Conservation (phyloP, 2,797 vertebrate genomes). For the Rhabdophis nuchalis region DNA sequence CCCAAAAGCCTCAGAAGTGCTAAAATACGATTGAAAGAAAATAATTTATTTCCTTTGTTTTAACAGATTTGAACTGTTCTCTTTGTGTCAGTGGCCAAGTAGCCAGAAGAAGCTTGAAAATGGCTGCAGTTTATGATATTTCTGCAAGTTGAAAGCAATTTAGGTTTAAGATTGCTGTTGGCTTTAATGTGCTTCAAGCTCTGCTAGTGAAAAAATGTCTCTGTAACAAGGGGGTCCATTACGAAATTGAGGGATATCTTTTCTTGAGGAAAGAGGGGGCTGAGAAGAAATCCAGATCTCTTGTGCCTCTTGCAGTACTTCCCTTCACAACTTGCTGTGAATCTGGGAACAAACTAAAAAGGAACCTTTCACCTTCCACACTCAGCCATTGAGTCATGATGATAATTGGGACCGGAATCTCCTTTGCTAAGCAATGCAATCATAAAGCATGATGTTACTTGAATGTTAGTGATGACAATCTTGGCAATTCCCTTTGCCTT, state of each 20-base stretch:
- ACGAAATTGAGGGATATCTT: conserved; percentile 69
- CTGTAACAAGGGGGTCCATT: conserved; percentile 50
- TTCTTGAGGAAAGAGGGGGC: conserved; percentile 73
- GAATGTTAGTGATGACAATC: background rate
- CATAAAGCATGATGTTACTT: background rate
- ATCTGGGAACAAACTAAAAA: conserved; percentile 65
- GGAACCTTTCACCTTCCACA: conserved; percentile 62
- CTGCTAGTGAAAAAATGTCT: conserved; percentile 38
- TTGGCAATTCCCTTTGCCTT: background rate
- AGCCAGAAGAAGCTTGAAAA: conserved; percentile 18
- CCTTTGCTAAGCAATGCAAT: background rate
- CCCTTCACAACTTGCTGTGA: conserved; percentile 65
- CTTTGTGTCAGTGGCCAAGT: background rate
- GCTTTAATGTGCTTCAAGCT: conserved; percentile 20
- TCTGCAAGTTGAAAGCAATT: conserved; percentile 20
- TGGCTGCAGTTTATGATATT: accelerated
- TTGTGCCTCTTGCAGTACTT: conserved; percentile 62
- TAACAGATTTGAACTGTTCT: conserved; percentile 5
- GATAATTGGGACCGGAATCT: background rate
- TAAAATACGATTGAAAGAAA: background rate
- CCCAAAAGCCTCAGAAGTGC: background rate
- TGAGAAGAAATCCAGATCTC: conserved; percentile 68
- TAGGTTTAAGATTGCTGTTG: conserved; percentile 24
- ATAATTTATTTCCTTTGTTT: background rate
- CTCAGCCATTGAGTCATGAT: conserved; percentile 39